Base-by-base conservation (phyloP, 2,888 invertebrate genomes). In the Drosophila paranaensis region DNA sequence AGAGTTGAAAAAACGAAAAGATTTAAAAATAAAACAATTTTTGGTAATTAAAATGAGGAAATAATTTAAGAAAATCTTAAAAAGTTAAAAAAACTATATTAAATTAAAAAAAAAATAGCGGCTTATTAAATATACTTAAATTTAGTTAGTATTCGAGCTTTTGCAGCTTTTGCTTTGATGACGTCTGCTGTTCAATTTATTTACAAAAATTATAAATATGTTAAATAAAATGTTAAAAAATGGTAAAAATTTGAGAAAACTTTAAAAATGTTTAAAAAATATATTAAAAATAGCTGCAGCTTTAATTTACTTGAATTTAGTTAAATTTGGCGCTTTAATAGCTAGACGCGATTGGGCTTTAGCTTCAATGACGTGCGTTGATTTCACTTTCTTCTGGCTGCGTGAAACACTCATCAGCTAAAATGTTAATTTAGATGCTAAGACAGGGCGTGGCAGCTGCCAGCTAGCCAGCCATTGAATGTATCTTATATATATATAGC, bases 341-440 rank as follows among this genome's bases (percentile, higher is more conserved):
- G 30, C 33, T 50, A 4, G 16, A n/a, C 9, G 25, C 2, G 14
- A 39, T 27, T 27, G 9, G 39, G 27, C 6, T 43, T 56, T 5
- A n/a, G 43, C 0, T 42, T 35, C 6, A 25, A 51, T 78, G 79
- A 78, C 74, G 79, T 75, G 60, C 58, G 2, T 60, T 57, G 79
- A 66, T 78, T 78, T 78, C 79, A 78, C 78, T 78, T 78, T 78
- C 79, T 71, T 71, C 74, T 6, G 45, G 39, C 54, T 55, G 53
- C 70, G 77, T 70, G 74, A 77, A 77, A 74, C 60, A 78, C 66
- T 87, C 78, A 74, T 73, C 74, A 76, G 50, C 60, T 67, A 39
- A 48, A 74, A 71, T 80, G 87, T 80, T 87, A 84, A 84, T 84
- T 83, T 71, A 54, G 45, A 43, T 57, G 60, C 73, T 66, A 71